phyloP scores from a whole-genome alignment of 2,797 vertebrate species.

The Diglossa cyanea region DNA sequence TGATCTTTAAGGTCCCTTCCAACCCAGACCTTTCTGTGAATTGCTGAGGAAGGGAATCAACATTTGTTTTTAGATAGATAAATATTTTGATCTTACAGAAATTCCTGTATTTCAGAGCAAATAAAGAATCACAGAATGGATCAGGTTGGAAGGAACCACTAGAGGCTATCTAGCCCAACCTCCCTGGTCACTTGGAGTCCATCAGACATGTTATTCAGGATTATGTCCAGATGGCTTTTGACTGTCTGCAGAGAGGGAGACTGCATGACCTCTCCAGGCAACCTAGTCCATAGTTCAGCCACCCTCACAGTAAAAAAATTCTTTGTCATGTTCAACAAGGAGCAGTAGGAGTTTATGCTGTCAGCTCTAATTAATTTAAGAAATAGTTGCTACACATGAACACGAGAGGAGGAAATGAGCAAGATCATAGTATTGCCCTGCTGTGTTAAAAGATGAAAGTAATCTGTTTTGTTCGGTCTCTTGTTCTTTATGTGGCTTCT shows the following conservation, averaged over 20 bases:
- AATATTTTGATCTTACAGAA: neutral
- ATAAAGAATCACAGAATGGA: neutral
- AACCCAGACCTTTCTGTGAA: neutral
- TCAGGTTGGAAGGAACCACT: neutral
- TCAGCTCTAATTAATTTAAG: neutral
- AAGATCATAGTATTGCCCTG: neutral
- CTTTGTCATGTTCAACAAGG: neutral
- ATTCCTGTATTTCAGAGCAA: neutral
- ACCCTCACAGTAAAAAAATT: neutral
- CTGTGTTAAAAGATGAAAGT: neutral
- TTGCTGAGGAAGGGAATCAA: neutral
- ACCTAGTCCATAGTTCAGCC: neutral
- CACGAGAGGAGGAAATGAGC: neutral
- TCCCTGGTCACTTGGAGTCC: neutral
- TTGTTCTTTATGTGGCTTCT: neutral
- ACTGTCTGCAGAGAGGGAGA: neutral
- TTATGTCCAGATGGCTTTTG: neutral
- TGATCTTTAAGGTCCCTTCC: neutral
- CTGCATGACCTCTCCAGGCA: neutral
- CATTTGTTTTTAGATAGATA: neutral
- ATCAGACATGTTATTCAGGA: neutral
- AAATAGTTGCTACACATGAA: neutral
- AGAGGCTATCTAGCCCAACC: neutral
- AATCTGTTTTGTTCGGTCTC: neutral
- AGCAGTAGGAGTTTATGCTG: neutral